Percentiles rank a stretch among this genome's conserved stretches.
Evolutionary conservation across 2,113 vertebrate species (phyloP).

Genomic region (Drymodes brunneopygia): DNA sequence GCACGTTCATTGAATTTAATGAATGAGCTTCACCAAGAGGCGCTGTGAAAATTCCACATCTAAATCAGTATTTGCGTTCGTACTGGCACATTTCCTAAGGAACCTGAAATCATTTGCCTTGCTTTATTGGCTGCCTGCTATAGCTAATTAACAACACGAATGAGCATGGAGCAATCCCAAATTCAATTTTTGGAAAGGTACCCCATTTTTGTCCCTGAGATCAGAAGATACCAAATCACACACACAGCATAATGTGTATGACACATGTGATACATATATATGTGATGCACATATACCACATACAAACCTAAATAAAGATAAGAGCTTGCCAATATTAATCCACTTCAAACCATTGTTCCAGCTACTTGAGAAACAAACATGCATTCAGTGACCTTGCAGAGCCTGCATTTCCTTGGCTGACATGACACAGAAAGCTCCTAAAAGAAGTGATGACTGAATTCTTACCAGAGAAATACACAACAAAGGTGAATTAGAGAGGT

Average conservation of each 20-base stretch:
- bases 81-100: conserved; percentile 17
- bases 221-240: background rate
- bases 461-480: background rate
- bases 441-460: conserved; percentile 19
- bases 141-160: conserved; percentile 21
- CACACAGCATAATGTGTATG: background rate
- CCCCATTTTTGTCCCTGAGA: background rate
- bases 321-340: conserved; percentile 52
- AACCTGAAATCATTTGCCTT: background rate
- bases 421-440: conserved; percentile 44
- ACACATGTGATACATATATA: background rate
- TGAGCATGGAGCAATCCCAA: background rate
- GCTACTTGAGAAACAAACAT: conserved; percentile 54
- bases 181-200: background rate
- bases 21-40: background rate
- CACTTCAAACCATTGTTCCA: conserved; percentile 49
- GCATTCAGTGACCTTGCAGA: conserved; percentile 63
- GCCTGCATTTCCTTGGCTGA: conserved; percentile 36
- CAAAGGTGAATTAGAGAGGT: background rate
- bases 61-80: background rate
- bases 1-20: background rate
- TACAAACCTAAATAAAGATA: conserved; percentile 44
- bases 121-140: conserved; percentile 18
- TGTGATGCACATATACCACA: background rate
- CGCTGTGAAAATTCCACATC: background rate